Evolutionary conservation across 2,888 invertebrate genomes (phyloP).

Genomic region (Uropetala carovei): DNA sequence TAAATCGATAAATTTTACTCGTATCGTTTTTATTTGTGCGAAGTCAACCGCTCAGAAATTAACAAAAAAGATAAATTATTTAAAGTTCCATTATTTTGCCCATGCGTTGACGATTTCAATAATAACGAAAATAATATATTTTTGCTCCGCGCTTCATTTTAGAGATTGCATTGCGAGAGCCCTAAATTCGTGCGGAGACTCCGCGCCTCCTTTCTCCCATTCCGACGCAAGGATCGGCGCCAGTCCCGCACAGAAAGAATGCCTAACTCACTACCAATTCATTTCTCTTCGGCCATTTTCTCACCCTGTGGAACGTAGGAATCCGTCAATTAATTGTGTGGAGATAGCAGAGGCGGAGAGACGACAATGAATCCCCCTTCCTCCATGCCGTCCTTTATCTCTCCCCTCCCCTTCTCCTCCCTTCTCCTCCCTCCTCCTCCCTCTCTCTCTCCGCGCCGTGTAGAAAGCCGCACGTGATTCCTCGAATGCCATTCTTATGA

Average conservation of each 20-base stretch:
- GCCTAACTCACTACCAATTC: slow-evolving; percentile 42
- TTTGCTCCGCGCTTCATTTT: background rate
- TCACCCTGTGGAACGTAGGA: slow-evolving; percentile 29
- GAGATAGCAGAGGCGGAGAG: background rate
- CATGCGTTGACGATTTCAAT: too few species aligned
- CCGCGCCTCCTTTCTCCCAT: background rate
- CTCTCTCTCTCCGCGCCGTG: background rate
- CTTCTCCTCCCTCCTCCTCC: background rate
- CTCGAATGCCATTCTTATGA: slow-evolving; percentile 28
- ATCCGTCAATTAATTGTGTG: slow-evolving; percentile 36
- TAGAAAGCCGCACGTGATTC: slow-evolving; percentile 4
- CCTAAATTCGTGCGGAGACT: background rate
- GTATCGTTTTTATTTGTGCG: too few species aligned
- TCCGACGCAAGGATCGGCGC: slow-evolving; percentile 13
- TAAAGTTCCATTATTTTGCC: too few species aligned
- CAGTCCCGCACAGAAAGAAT: slow-evolving; percentile 25
- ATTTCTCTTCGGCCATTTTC: slow-evolving; percentile 20
- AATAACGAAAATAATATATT: too few species aligned
- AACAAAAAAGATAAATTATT: too few species aligned
- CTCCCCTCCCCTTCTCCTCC: background rate
- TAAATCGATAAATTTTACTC: too few species aligned
- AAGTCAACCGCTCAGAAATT: too few species aligned
- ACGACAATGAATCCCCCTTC: slow-evolving; percentile 9
- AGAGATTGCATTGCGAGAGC: background rate
- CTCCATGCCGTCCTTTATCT: too few species aligned